Conservation (phyloP, 2,113 vertebrate species). For the Macroglossus sobrinus region DNA sequence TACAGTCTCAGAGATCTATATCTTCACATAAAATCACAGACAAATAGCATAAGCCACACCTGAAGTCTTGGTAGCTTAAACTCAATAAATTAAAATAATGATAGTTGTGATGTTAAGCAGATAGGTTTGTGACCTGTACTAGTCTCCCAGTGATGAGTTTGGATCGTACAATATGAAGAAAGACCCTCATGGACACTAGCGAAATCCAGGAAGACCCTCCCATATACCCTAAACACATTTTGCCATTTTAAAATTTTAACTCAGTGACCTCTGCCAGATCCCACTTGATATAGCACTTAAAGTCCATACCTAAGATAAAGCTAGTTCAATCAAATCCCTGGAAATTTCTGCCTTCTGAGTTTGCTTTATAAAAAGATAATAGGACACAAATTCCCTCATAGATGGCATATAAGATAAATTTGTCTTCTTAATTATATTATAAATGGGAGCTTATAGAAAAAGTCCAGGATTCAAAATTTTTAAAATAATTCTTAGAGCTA, state of each 20-base stretch:
- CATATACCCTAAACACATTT: background rate
- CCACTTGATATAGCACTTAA: background rate
- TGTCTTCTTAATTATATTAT: conserved; percentile 30
- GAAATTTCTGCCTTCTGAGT: background rate
- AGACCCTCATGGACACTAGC: background rate
- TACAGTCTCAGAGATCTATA: background rate
- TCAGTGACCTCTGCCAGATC: background rate
- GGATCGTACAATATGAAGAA: background rate
- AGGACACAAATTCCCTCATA: conserved; percentile 4
- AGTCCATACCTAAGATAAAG: background rate
- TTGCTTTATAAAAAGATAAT: background rate
- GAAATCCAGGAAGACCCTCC: background rate
- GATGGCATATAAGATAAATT: conserved; percentile 9
- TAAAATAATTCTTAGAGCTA: conserved; percentile 33
- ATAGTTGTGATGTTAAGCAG: background rate
- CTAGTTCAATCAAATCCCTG: background rate
- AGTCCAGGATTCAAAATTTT: background rate
- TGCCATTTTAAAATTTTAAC: background rate
- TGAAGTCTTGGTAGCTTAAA: background rate
- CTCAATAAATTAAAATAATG: background rate
- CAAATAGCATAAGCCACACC: background rate
- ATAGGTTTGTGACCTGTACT: background rate
- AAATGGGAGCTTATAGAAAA: conserved; percentile 5
- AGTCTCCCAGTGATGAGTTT: background rate
- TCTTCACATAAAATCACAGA: background rate